These are phyloP conservation scores for Atopsyche davidsoni DNA, from an alignment of 1,140 invertebrate species.

Conservation along the genomic window DNA sequence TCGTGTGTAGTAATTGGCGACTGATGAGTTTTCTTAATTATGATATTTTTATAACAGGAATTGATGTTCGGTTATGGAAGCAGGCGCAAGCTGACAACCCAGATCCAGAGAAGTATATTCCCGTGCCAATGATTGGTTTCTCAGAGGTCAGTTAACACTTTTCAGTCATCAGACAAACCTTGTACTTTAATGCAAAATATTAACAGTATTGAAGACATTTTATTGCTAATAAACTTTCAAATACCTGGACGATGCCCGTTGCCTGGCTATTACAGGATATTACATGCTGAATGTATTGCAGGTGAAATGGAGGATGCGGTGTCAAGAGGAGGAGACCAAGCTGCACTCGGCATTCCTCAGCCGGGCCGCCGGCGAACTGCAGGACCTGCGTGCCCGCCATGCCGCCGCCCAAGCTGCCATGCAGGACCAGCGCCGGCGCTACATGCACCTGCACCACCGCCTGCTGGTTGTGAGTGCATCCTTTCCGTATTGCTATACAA, in stretches of 20 bases:
- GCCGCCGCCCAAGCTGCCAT: conserved; percentile 34
- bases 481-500: no score
- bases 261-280: no score
- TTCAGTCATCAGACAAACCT: no score
- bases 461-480: conserved; percentile 19
- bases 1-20: no score
- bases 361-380: conserved; percentile 69
- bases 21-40: conserved; percentile 3
- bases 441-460: conserved; percentile 26
- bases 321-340: conserved; percentile 75
- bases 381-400: conserved; percentile 60
- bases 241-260: no score
- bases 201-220: no score
- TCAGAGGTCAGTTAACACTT: conserved; percentile 39
- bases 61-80: conserved; percentile 75
- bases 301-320: conserved; percentile 76
- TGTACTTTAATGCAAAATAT: no score
- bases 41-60: conserved; percentile 48
- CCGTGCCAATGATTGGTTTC: conserved; percentile 90
- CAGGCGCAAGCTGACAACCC: conserved; percentile 93
- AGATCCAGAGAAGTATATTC: conserved; percentile 80
- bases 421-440: conserved; percentile 23
- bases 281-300: no score
- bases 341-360: conserved; percentile 70
- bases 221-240: no score